Evolutionary conservation across 64 coral and sea anemone genomes (phyloP).

Genomic region (Dendronephthya gigantea): DNA sequence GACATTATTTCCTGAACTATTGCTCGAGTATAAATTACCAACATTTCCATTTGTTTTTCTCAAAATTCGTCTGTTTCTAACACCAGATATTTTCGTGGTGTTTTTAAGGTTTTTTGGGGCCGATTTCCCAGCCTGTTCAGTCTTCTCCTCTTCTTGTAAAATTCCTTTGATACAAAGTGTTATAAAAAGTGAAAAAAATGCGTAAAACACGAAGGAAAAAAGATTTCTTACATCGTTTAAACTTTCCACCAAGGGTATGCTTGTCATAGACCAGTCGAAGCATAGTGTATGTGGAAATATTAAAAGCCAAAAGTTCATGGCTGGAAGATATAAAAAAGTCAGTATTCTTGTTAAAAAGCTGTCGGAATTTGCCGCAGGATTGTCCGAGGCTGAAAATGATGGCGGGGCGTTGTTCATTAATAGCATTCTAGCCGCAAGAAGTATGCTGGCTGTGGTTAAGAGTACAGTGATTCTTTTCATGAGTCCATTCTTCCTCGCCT

Average conservation of each 20-base stretch:
- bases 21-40: not conserved
- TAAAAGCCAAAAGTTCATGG: slow-evolving; percentile 57
- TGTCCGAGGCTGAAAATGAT: slow-evolving; percentile 63
- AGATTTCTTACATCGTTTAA: slow-evolving; percentile 49
- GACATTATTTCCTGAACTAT: not conserved
- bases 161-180: slow-evolving; percentile 41
- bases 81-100: not conserved
- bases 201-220: slow-evolving; percentile 1
- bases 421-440: not conserved
- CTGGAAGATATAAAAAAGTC: slow-evolving; percentile 54
- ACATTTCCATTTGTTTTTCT: not conserved
- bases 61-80: not conserved
- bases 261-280: slow-evolving; percentile 98
- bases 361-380: slow-evolving; percentile 61
- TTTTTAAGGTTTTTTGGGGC: not conserved
- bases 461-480: not conserved
- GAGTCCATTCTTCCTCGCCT: not conserved
- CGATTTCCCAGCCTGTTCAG: not conserved
- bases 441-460: not conserved
- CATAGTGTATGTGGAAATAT: slow-evolving; percentile 58
- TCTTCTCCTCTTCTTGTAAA: not conserved
- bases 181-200: not conserved
- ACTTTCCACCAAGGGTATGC: slow-evolving; percentile 52
- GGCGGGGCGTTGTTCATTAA: slow-evolving; percentile 44
- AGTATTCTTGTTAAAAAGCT: slow-evolving; percentile 59